These are phyloP conservation scores for Scaptodrosophila latifasciaeformis DNA, from an alignment of 2,888 invertebrate genomes.

Conservation along the genomic window DNA sequence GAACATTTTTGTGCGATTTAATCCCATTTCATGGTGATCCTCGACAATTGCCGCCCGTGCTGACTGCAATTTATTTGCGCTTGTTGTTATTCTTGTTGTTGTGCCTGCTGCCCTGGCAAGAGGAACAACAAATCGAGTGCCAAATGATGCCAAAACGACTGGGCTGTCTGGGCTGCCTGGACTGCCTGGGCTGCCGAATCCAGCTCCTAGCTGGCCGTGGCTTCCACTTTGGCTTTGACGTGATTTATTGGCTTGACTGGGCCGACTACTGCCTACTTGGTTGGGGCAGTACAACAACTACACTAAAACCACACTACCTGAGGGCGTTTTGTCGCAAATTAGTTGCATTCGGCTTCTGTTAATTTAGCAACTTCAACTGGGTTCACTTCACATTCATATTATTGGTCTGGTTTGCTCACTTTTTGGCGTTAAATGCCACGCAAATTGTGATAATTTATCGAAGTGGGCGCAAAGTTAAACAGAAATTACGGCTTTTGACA, in stretches of 20 bases:
- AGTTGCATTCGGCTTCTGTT: constrained; percentile 69
- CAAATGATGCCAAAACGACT: constrained; percentile 62
- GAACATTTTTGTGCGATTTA: constrained; percentile 72
- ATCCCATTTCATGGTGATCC: constrained; percentile 75
- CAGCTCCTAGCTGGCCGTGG: constrained; percentile 17
- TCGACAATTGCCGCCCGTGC: constrained; percentile 48
- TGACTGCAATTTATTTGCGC: constrained; percentile 64
- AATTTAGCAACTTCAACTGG: constrained; percentile 50
- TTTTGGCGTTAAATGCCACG: constrained; percentile 60
- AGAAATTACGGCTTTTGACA: constrained; percentile 61
- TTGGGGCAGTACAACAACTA: too few relatives aligned
- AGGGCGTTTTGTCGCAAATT: constrained; percentile 71
- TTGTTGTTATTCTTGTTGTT: constrained; percentile 50
- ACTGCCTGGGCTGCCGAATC: too few relatives aligned
- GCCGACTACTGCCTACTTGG: too few relatives aligned
- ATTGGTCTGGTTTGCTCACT: constrained; percentile 13
- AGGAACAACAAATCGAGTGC: constrained; percentile 68
- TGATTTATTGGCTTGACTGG: constrained; percentile 60
- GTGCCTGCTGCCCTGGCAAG: constrained; percentile 25
- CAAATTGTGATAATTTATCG: constrained; percentile 69
- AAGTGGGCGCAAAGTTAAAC: constrained; percentile 58
- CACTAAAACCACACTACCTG: too few relatives aligned
- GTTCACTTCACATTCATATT: constrained; percentile 9
- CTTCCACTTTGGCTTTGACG: constrained; percentile 62
- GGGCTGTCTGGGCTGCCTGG: constrained; percentile 4